Base-by-base conservation (phyloP, 1,140 invertebrate genomes). In the Lasaia peninsularis region DNA sequence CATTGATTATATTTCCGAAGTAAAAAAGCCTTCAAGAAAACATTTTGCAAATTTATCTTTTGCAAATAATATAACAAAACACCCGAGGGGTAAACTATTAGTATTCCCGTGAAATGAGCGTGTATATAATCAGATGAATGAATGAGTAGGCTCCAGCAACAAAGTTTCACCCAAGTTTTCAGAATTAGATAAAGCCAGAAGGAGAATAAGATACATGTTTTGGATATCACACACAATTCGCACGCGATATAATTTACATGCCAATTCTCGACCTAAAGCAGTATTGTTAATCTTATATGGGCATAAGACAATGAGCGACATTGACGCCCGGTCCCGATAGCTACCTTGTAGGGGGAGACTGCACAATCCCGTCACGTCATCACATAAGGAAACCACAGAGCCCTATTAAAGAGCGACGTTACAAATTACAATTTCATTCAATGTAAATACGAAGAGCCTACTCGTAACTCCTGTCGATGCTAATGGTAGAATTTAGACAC, bases 401-500 rank as follows among this genome's bases (percentile, higher is more conserved):
- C 61, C 61, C 74, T 67, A 82, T 84, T 84, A 79, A 70, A 78
- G 56, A 60, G 21, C 68, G 63, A 75, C 68, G 67, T 63, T 78
- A 81, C 80, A 83, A 83, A 86, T 86, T 78, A 83, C 72, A 79
- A 75, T 81, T 83, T 81, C 82, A 88, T 88, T 88, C 81, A 85
- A 88, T 86, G 81, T 84, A 83, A 86, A 86, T 88, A 73, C 63
- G 60, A 52, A 53, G 52, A 65, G 69, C 63, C 49, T 62, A 72
- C 63, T 65, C 67, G 66, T 75, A 66, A 71, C 63, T 73, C 63
- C 63, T 64, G 65, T 65, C 64, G 69, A 77, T 78, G 66, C 66
- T 80, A 78, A 81, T 78, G 72, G 74, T 58, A 80, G 71, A 73
- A 77, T 76, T 80, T 73, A 79, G 73, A 78, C 71, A 76, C 70